Conservation (phyloP, 2,113 vertebrate genomes). For the Terrapene triunguis region DNA sequence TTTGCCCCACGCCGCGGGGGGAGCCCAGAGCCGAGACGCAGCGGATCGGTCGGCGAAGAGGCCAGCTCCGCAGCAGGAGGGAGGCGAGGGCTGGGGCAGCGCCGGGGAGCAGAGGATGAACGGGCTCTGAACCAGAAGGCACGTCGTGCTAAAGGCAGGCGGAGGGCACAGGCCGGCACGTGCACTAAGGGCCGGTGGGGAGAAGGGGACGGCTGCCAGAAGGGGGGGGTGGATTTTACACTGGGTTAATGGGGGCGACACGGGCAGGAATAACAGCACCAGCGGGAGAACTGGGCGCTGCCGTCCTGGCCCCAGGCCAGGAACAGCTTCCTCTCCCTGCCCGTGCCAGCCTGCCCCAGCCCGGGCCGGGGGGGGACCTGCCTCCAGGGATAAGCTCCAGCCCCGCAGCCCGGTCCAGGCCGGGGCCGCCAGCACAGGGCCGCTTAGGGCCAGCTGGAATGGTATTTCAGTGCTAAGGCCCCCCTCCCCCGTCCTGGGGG, state of each 20-base stretch:
- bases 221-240: neutral
- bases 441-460: neutral
- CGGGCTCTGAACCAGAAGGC: neutral
- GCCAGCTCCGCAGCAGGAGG: neutral
- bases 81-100: neutral
- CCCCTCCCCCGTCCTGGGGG: neutral
- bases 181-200: neutral
- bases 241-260: neutral
- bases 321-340: no score
- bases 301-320: no score
- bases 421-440: neutral
- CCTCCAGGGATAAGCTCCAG: no score
- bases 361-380: no score
- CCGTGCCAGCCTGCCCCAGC: no score
- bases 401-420: neutral
- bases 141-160: neutral
- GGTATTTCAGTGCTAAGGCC: no score
- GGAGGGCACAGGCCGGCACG: neutral
- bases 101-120: neutral
- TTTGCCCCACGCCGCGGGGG: accelerated
- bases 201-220: neutral
- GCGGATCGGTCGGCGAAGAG: no score
- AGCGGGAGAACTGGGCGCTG: neutral
- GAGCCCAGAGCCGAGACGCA: neutral
- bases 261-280: no score